Conservation (phyloP, 2,797 vertebrate genomes). For the Scleropages formosus region DNA sequence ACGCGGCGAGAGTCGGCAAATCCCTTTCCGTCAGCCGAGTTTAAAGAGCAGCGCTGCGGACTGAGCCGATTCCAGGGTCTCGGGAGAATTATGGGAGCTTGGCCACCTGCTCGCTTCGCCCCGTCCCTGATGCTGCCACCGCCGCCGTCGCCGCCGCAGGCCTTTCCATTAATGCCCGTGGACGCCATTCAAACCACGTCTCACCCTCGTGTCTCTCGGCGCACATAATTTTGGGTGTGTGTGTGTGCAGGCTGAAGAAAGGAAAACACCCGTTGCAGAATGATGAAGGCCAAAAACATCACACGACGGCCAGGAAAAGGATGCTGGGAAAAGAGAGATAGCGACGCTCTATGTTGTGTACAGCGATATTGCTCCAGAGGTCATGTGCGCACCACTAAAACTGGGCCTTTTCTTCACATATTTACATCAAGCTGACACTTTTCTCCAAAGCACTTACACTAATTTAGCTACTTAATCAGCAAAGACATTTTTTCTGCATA, state of each 20-base stretch:
- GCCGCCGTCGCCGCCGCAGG: background rate
- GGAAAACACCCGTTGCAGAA: background rate
- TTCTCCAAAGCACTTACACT: too few relatives aligned
- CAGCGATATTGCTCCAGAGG: too few relatives aligned
- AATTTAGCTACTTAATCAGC: too few relatives aligned
- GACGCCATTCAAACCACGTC: background rate
- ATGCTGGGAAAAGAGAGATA: too few relatives aligned
- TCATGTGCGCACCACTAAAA: too few relatives aligned
- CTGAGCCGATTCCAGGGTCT: background rate
- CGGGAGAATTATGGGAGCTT: background rate
- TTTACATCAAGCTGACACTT: too few relatives aligned
- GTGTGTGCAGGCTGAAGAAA: background rate
- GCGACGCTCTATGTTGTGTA: background rate
- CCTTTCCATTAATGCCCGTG: slow-evolving; percentile 6
- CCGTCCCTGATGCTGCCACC: background rate
- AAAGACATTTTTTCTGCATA: background rate
- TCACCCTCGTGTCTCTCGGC: background rate
- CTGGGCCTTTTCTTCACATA: too few relatives aligned
- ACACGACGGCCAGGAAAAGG: background rate
- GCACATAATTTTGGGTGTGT: background rate
- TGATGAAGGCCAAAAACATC: background rate
- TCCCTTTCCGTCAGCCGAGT: background rate
- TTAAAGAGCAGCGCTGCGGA: slow-evolving; percentile 8
- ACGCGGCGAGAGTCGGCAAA: slow-evolving; percentile 13
- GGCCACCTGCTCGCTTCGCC: background rate